phyloP scores from a whole-genome alignment of 2,888 invertebrate genomes.

The Allophyes oxyacanthae region DNA sequence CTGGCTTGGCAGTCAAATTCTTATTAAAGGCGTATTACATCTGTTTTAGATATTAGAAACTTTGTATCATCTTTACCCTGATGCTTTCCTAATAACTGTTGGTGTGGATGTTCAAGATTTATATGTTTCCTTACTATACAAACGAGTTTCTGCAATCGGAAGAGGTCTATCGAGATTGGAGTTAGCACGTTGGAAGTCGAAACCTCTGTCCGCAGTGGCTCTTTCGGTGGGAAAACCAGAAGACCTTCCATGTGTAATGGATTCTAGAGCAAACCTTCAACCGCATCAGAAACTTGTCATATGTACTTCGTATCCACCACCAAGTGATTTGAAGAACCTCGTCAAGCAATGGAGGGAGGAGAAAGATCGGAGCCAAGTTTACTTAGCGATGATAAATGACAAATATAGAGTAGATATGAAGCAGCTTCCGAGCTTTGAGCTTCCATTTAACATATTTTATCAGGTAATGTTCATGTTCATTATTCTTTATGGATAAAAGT shows the following conservation, averaged over 20 bases:
- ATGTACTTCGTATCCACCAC: conserved; percentile 82
- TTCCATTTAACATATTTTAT: conserved; percentile 7
- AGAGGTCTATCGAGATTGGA: conserved; percentile 9
- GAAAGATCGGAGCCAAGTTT: conserved; percentile 10
- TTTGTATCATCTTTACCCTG: background rate
- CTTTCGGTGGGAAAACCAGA: conserved; percentile 11
- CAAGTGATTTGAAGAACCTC: conserved; percentile 9
- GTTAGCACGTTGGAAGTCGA: conserved; percentile 11
- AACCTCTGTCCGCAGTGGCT: conserved; percentile 4
- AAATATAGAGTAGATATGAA: conserved; percentile 5
- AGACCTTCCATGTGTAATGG: conserved; percentile 4
- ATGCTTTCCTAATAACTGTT: background rate
- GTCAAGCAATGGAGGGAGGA: conserved; percentile 12
- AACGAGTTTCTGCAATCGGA: conserved; percentile 8
- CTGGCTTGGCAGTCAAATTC: background rate
- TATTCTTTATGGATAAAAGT: background rate
- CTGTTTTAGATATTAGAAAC: background rate
- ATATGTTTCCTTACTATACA: background rate
- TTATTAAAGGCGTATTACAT: no score
- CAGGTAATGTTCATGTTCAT: background rate
- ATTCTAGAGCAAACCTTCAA: conserved; percentile 7
- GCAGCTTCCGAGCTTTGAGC: conserved; percentile 10
- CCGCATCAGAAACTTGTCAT: conserved; percentile 12
- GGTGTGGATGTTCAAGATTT: background rate
- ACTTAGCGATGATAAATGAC: background rate